phyloP scores from a whole-genome alignment of 2,113 vertebrate genomes.

The Lipophrys pholis region DNA sequence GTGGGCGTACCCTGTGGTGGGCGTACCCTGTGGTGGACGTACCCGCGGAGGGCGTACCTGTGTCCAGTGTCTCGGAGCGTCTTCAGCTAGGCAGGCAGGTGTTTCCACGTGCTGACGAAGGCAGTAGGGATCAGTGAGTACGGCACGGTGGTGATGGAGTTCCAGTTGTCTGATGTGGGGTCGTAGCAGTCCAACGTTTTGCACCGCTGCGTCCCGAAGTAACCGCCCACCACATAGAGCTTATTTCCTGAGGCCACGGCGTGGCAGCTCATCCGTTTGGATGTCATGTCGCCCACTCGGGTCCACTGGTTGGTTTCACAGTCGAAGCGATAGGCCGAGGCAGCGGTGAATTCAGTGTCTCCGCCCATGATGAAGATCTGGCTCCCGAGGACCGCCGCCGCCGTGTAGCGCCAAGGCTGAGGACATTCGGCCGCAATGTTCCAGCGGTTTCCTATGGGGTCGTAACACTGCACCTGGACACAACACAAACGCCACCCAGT shows the following conservation, averaged over 20 bases:
- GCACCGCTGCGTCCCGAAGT: constrained; percentile 95
- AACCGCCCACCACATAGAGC: constrained; percentile 95
- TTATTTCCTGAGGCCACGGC: constrained; percentile 95
- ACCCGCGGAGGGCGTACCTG: too few relatives aligned
- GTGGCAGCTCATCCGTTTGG: constrained; percentile 96
- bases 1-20: too few relatives aligned
- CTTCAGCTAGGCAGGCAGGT: constrained; percentile 92
- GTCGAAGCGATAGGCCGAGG: constrained; percentile 94
- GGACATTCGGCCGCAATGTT: constrained; percentile 92
- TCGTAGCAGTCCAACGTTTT: constrained; percentile 97
- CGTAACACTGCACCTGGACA: constrained; percentile 89
- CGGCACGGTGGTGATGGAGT: constrained; percentile 95
- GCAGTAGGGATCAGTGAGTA: constrained; percentile 96
- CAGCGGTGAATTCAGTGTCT: constrained; percentile 93
- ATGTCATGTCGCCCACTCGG: constrained; percentile 94
- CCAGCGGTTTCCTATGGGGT: constrained; percentile 91
- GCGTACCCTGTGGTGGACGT: too few relatives aligned
- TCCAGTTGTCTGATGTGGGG: constrained; percentile 92
- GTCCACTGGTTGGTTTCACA: constrained; percentile 93
- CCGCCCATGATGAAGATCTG: constrained; percentile 99
- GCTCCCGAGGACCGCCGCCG: constrained; percentile 91
- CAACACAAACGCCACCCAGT: too few relatives aligned
- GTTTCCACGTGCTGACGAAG: constrained; percentile 98
- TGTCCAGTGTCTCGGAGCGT: too few relatives aligned
- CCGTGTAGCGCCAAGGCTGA: constrained; percentile 95